Evolutionary conservation across 1,140 invertebrate genomes (phyloP).

Genomic region (Drosophila mojavensis): DNA sequence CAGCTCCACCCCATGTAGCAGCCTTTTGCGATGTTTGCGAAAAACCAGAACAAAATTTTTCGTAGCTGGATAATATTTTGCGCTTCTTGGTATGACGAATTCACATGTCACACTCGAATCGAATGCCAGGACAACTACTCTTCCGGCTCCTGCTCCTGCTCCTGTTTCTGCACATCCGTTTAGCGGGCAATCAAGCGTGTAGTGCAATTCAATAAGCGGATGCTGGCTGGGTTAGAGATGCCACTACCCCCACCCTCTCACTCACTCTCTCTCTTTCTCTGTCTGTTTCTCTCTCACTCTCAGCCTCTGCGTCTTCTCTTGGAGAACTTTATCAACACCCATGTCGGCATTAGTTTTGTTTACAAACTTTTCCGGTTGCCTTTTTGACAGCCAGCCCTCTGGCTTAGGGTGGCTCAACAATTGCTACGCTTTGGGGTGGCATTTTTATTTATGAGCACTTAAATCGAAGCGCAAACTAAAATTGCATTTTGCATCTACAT

Average conservation of each 20-base stretch:
- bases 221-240: slow-evolving; percentile 6
- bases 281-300: no score
- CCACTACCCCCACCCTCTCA: no score
- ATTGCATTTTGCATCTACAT: slow-evolving; percentile 77
- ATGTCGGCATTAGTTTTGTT: slow-evolving; percentile 84
- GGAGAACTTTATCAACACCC: slow-evolving; percentile 84
- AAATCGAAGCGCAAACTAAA: slow-evolving; percentile 80
- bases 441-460: slow-evolving; percentile 84
- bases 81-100: slow-evolving; percentile 82
- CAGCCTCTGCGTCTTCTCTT: background rate
- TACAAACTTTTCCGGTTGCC: slow-evolving; percentile 82
- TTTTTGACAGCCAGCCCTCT: slow-evolving; percentile 67
- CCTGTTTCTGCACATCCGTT: slow-evolving; percentile 58
- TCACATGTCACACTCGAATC: slow-evolving; percentile 66
- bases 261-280: no score
- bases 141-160: background rate
- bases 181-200: slow-evolving; percentile 84
- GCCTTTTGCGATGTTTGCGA: slow-evolving; percentile 69
- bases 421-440: slow-evolving; percentile 11
- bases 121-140: background rate
- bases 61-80: slow-evolving; percentile 76
- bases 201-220: slow-evolving; percentile 78
- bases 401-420: slow-evolving; percentile 35
- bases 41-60: slow-evolving; percentile 74
- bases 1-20: background rate